Base-by-base conservation (phyloP, 30 jellyfish, hydroid and myxozoan genomes). In the Rhopilema esculentum region DNA sequence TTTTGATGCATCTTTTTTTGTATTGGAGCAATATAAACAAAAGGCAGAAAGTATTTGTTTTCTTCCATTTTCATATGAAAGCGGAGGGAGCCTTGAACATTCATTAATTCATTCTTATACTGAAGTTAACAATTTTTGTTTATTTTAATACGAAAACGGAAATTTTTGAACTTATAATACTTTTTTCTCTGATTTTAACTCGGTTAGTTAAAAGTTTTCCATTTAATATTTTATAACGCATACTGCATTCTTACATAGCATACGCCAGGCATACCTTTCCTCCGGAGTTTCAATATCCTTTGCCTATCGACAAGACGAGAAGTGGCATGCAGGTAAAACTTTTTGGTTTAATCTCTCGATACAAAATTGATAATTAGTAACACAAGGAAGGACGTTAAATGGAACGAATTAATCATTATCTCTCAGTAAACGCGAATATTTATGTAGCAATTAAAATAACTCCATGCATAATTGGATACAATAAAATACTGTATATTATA, bases 271-370 rank as follows among this genome's bases (percentile, higher is more conserved):
- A 96, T 61, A 51, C 98, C 0, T 91, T 96, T 66, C 99, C 99
- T 21, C 99, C 99, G n/a, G 99, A 96, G 64, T 96, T 96, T 69
- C 99, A 96, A 73, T 88, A 80, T 63, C 96, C 99, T 4, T 73
- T 91, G 70, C 99, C 99, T 19, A 89, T 96, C 68, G 96, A 97
- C 75, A 96, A 96, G 80, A 96, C 98, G 73, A 81, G 99, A 24
- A 96, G 99, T 82, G 99, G 99, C 61, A 96, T 96, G 99, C 99
- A 96, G 98, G 99, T 96, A 71, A 57, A 62, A 16, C 1, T 0
- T 8, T 77, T 49, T 63, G 19, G 12, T 40, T 40, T 40, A 12
- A 12, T n/a, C n/a, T n/a, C n/a, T n/a, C n/a, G n/a, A n/a, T n/a
- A n/a, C n/a, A n/a, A n/a, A n/a, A n/a, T n/a, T n/a, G 72, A 16